Evolutionary conservation across 2,113 vertebrate species (phyloP), one percentile per base, ranked within the genome.

Genomic region (Brienomyrus longianalis): DNA sequence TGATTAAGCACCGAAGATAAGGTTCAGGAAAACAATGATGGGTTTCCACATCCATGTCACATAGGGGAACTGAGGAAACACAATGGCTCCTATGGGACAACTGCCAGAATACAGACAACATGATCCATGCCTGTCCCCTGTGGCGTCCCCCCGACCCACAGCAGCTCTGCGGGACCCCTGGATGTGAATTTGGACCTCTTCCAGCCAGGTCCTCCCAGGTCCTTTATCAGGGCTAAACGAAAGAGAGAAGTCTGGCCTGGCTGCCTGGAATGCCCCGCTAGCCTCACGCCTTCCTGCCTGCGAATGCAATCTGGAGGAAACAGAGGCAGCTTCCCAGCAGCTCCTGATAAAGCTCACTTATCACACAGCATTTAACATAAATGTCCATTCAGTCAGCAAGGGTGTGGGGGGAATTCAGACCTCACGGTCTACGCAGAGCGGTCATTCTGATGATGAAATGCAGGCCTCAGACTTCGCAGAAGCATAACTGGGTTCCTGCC

Each of bases 291-390:
- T 97, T 97, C 94, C 95, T 97, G 91, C 94, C 94, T 95, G 52
- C 10, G 94, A 91, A 94, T 95, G 91, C 94, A 96, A 95, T 94
- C 91, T 84, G 86, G 95, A 94, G 94, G 95, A 96, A 97, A 95
- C 92, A 92, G 91, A 93, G 92, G 89, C 88, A 90, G 92, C 95
- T 95, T 95, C 93, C 92, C 92, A 94, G 93, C 91, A 93, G 92
- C 93, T 92, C 90, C 93, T 96, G 95, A 95, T 95, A 96, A 95
- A 93, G 92, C 89, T 93, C 92, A 93, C 95, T 96, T 96, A 96
- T 96, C 96, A 95, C 93, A 93, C 92, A 93, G 90, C 90, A 84
- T 91, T 94, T 91, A 93, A 94, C 91, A 91, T 88, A 89, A 92
- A 80, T 85, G 93, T 93, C 83, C 43, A 17, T 92, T 87, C 93